These are phyloP conservation scores for Prinia subflava DNA, from an alignment of 2,113 vertebrate genomes.

Conservation along the genomic window DNA sequence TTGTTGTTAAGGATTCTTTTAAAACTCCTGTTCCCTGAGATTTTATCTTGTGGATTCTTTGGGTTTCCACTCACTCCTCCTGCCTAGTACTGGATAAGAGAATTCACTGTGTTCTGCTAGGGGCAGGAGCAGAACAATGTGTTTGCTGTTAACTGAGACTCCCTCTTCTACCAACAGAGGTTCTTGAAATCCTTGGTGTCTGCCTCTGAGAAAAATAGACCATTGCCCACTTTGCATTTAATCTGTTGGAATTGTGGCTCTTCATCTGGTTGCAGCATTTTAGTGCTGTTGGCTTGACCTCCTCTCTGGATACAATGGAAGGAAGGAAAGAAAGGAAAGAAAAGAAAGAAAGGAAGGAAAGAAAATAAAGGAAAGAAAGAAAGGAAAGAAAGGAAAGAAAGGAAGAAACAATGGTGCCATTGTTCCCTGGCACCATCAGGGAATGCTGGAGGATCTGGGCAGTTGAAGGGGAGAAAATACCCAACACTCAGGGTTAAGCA, in stretches of 20 bases:
- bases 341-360: no score
- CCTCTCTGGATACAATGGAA: neutral
- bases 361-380: no score
- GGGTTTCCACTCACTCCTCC: neutral
- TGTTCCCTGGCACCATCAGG: neutral
- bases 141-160: neutral
- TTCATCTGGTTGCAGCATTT: neutral
- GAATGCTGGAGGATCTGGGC: neutral
- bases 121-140: neutral
- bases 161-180: neutral
- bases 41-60: neutral
- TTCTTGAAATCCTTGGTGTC: neutral
- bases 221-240: neutral
- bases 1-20: neutral
- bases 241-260: neutral
- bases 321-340: no score
- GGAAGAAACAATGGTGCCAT: no score
- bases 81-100: neutral
- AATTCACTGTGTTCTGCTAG: neutral
- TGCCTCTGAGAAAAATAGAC: fast-evolving
- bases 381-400: no score
- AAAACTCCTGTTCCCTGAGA: neutral
- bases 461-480: neutral
- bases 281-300: neutral
- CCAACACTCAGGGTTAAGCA: neutral